phyloP scores from a whole-genome alignment of 2,888 invertebrate species.

The Meta bourneti region DNA sequence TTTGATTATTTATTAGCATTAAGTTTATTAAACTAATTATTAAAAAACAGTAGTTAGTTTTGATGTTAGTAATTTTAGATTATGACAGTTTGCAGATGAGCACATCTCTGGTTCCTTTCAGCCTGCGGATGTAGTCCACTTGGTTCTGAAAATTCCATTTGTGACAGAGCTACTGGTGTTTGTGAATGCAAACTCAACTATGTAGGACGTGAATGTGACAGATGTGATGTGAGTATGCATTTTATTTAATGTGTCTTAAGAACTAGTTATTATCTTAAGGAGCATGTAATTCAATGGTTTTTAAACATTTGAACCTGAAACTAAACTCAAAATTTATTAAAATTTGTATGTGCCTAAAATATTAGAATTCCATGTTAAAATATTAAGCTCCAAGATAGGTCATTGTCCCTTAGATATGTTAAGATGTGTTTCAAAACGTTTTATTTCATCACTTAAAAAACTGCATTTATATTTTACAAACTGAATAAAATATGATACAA shows the following conservation, averaged over 20 bases:
- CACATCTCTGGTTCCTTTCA: conserved; percentile 76
- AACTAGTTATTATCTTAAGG: no score
- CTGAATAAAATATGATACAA: no score
- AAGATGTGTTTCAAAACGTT: no score
- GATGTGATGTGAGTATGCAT: conserved; percentile 68
- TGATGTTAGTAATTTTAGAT: conserved; percentile 75
- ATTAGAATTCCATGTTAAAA: neutral
- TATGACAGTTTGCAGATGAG: conserved; percentile 76
- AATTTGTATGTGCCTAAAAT: neutral
- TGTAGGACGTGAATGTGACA: conserved; percentile 87
- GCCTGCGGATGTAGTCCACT: conserved; percentile 94
- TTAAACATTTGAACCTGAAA: neutral
- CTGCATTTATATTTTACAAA: no score
- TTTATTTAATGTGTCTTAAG: no score
- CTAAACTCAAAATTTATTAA: neutral
- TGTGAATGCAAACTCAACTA: conserved; percentile 87
- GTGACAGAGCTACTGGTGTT: conserved; percentile 77
- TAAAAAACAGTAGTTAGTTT: conserved; percentile 41
- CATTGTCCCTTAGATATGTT: no score
- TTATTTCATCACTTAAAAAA: no score
- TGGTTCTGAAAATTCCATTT: conserved; percentile 80
- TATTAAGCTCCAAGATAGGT: neutral
- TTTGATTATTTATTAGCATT: neutral
- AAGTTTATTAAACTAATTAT: neutral
- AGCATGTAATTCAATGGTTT: no score